Conservation (phyloP, 2,113 vertebrate species). For the Trogon melanurus region DNA sequence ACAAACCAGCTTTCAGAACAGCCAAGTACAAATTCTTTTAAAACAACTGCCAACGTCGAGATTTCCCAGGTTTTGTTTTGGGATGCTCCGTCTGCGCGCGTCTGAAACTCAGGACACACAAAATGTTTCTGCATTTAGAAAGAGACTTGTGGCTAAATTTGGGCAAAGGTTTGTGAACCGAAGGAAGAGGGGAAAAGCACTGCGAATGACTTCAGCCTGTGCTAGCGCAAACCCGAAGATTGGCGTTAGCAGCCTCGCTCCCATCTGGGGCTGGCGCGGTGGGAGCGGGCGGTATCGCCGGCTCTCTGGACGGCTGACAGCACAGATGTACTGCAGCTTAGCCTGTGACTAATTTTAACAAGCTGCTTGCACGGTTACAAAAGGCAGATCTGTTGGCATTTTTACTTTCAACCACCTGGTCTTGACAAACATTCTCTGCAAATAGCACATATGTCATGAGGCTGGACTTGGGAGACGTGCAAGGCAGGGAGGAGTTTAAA, state of each 20-base stretch:
- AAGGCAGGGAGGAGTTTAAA: background rate
- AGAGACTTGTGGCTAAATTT: background rate
- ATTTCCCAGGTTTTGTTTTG: conserved; percentile 1
- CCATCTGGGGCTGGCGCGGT: background rate
- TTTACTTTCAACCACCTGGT: conserved; percentile 67
- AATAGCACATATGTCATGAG: conserved; percentile 44
- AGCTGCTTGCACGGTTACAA: conserved; percentile 60
- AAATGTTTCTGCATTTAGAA: background rate
- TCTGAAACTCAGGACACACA: background rate
- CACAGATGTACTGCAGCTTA: conserved; percentile 63
- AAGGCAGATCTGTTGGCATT: conserved; percentile 65
- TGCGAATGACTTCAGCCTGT: background rate
- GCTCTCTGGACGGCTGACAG: conserved; percentile 65
- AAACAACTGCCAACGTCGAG: rapidly evolving
- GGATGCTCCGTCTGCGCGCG: background rate
- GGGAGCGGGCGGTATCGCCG: background rate
- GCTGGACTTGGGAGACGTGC: background rate
- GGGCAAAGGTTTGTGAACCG: background rate
- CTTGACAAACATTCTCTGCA: conserved; percentile 52
- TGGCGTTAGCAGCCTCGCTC: background rate
- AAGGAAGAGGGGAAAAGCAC: background rate
- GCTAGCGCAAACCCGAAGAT: background rate
- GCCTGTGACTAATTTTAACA: conserved; percentile 65
- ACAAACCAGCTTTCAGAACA: background rate
- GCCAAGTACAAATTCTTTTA: background rate